Conservation (phyloP, 2,113 vertebrate genomes). For the Speoplatyrhinus poulsoni region DNA sequence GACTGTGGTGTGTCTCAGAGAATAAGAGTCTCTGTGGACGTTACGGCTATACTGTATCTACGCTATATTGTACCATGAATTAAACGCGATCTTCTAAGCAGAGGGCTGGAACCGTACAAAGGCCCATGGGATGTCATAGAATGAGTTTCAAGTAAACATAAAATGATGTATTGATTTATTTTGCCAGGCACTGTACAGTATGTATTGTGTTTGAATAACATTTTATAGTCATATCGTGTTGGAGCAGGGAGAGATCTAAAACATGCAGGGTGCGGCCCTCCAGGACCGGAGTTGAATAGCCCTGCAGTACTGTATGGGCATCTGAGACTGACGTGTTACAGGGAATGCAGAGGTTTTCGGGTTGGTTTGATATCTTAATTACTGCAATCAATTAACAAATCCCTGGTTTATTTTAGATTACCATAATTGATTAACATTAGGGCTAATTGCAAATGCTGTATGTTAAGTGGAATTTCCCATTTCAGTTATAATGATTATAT, state of each 20-base stretch:
- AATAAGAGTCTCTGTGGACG: constrained; percentile 4
- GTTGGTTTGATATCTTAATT: constrained; percentile 21
- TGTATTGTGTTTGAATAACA: no score
- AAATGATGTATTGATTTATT: no score
- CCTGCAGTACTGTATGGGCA: not conserved
- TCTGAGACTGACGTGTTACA: no score
- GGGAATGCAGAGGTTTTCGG: not conserved
- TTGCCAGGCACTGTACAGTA: no score
- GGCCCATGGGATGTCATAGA: no score
- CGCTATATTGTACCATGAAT: no score
- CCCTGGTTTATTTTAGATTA: constrained; percentile 48
- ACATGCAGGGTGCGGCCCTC: no score
- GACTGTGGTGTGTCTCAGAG: constrained; percentile 1
- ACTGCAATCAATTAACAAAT: constrained; percentile 46
- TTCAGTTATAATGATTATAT: constrained; percentile 52
- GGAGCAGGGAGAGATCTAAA: no score
- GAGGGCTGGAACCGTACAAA: no score
- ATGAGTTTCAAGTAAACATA: no score
- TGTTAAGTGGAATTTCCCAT: constrained; percentile 39
- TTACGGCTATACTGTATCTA: not conserved
- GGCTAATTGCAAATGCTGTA: constrained; percentile 44
- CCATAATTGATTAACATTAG: constrained; percentile 43
- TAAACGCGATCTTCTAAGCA: constrained; percentile 11
- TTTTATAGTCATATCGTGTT: no score
- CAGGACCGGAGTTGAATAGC: no score